Percentiles rank a stretch among this genome's conserved stretches.
These are phyloP conservation scores for Agelaius tricolor DNA, from an alignment of 2,113 vertebrate species.

Conservation along the genomic window DNA sequence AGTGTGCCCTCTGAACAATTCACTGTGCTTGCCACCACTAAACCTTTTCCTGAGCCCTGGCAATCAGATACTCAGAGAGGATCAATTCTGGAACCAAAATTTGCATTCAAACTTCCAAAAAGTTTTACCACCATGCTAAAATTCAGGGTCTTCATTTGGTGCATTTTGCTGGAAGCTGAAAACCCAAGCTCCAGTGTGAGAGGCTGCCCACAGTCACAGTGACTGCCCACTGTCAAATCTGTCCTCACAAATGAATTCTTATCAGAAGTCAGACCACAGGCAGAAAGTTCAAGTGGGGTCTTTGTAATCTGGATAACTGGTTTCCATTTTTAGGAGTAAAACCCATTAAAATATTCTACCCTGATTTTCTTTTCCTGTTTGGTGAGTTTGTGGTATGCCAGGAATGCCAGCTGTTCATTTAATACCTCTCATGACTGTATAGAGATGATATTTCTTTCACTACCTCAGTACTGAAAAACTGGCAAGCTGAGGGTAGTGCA, in stretches of 20 bases:
- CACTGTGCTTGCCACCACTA: neutral
- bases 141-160: neutral
- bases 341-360: neutral
- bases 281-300: conserved; percentile 31
- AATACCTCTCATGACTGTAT: neutral
- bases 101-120: neutral
- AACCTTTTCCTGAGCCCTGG: neutral
- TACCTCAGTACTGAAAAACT: neutral
- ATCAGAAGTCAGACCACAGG: neutral
- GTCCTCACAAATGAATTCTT: neutral
- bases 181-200: neutral
- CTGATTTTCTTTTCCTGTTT: conserved; percentile 16
- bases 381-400: neutral
- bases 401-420: conserved; percentile 6
- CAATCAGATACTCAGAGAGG: neutral
- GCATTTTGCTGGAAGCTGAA: neutral
- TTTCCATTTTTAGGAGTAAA: conserved; percentile 41
- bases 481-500: neutral
- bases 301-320: neutral
- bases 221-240: neutral
- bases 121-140: neutral
- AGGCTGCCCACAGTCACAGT: neutral
- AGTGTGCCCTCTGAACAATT: neutral
- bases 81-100: neutral
- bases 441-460: neutral